Evolutionary conservation across 2,797 vertebrate genomes (phyloP), one percentile per base, ranked within the genome.

Genomic region (Anas georgica): DNA sequence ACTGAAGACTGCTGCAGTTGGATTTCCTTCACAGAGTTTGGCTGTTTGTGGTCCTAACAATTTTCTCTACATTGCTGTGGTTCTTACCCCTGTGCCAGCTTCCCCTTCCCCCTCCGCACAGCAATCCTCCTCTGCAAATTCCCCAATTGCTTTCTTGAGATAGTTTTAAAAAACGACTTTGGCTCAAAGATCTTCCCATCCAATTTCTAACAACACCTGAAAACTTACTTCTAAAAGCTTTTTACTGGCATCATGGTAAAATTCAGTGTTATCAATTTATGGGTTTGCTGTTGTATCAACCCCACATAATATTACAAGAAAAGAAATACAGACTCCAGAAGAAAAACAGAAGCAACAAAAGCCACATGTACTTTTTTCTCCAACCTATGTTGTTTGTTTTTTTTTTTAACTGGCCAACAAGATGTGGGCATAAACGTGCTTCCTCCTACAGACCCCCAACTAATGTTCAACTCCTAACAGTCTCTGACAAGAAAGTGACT

Each of bases 101-200:
- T 62, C 7, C 8, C 12, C 5, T 1, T 22, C 16, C 33, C 20
- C 20, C 66, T 84, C 33, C 59, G 37, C 37, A 88, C 37, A 88
- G 6, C 1, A 6, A 4, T 8, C 12, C 55, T 67, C 25, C 28
- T 54, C 28, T 74, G 25, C 58, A 59, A 33, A 21, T 66, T 43
- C 48, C 54, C 35, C 22, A n/a, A 41, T 60, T 59, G 12, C 62
- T 59, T 69, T 82, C 28, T 63, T 37, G 16, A 88, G 11, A 74
- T n/a, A 43, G 20, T 39, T 63, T 55, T 31, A 41, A 60, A 60
- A 56, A 17, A 60, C 4, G 6, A 41, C 50, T 64, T 78, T 20
- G 52, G 8, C 31, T 83, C 21, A 58, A 20, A 84, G 28, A 4
- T 59, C 41, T 66, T 85, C 29, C 0, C 0, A 59, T 9, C 8